These are phyloP conservation scores for Dromaius novaehollandiae DNA, from an alignment of 2,113 vertebrate genomes.

Conservation along the genomic window DNA sequence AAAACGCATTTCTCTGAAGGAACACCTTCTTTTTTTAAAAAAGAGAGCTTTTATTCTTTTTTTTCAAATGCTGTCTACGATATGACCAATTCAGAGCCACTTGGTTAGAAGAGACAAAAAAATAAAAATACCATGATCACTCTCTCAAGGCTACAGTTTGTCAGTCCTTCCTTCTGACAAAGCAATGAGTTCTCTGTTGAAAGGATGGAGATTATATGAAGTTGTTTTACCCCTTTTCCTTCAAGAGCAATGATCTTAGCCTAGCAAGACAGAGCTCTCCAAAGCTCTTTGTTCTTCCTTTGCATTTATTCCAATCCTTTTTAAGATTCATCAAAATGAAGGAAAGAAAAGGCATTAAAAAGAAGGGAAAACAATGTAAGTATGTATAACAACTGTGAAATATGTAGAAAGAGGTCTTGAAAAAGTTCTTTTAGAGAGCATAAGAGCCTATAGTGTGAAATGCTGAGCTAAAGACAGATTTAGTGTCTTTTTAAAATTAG, in stretches of 20 bases:
- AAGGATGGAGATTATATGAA: background rate
- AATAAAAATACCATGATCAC: accelerated
- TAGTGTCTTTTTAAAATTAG: background rate
- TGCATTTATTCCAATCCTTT: background rate
- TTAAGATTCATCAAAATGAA: background rate
- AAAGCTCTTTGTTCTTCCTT: background rate
- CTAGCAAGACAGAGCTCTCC: background rate
- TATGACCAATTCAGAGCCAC: background rate
- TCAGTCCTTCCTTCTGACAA: background rate
- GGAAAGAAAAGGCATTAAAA: background rate
- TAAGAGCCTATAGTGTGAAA: background rate
- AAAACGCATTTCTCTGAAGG: background rate
- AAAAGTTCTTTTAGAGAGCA: background rate
- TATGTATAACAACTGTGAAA: background rate
- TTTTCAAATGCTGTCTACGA: background rate
- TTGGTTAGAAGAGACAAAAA: background rate
- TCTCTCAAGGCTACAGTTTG: background rate
- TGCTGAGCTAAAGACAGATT: background rate
- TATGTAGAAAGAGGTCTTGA: background rate
- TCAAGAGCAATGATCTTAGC: background rate
- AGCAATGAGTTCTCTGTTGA: background rate
- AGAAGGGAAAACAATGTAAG: background rate
- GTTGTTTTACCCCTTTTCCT: background rate
- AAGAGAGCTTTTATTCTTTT: background rate
- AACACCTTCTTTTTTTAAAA: background rate